These are phyloP conservation scores for Lethrus apterus DNA, from an alignment of 1,140 invertebrate species.

Conservation along the genomic window DNA sequence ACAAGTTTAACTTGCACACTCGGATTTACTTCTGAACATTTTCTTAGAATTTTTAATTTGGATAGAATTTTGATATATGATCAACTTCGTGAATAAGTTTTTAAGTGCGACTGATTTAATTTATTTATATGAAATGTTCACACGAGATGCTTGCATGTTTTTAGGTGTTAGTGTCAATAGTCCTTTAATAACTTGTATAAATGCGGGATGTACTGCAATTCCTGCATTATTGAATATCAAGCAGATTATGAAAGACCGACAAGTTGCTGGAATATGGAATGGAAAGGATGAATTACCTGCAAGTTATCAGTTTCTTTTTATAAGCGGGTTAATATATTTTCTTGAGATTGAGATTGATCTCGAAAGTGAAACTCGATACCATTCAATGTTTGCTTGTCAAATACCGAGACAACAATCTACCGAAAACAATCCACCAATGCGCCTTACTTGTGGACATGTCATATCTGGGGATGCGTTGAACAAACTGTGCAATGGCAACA, in stretches of 20 bases:
- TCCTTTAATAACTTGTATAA: constrained; percentile 62
- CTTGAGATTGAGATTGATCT: constrained; percentile 86
- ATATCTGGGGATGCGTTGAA: constrained; percentile 94
- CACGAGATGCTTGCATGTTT: constrained; percentile 84
- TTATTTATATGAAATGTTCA: constrained; percentile 86
- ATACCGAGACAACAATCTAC: constrained; percentile 95
- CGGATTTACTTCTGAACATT: too few relatives aligned
- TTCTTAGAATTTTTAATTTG: too few relatives aligned
- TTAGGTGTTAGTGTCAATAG: constrained; percentile 81
- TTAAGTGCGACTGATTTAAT: too few relatives aligned
- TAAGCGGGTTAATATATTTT: constrained; percentile 16
- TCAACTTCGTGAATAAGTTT: too few relatives aligned
- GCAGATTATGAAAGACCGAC: constrained; percentile 92
- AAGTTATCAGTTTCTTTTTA: constrained; percentile 40
- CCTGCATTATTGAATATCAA: constrained; percentile 91
- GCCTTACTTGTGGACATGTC: constrained; percentile 94
- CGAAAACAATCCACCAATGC: constrained; percentile 95
- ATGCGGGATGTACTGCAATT: constrained; percentile 86
- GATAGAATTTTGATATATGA: too few relatives aligned
- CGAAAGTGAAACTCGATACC: constrained; percentile 80
- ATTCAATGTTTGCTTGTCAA: constrained; percentile 97
- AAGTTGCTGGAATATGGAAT: constrained; percentile 91
- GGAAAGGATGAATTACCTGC: constrained; percentile 94
- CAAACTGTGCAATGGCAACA: constrained; percentile 87
- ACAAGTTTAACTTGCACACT: too few relatives aligned